Evolutionary conservation across 2,797 vertebrate genomes (phyloP), one percentile per base, ranked within the genome.

Genomic region (Lindbergichthys nudifrons): DNA sequence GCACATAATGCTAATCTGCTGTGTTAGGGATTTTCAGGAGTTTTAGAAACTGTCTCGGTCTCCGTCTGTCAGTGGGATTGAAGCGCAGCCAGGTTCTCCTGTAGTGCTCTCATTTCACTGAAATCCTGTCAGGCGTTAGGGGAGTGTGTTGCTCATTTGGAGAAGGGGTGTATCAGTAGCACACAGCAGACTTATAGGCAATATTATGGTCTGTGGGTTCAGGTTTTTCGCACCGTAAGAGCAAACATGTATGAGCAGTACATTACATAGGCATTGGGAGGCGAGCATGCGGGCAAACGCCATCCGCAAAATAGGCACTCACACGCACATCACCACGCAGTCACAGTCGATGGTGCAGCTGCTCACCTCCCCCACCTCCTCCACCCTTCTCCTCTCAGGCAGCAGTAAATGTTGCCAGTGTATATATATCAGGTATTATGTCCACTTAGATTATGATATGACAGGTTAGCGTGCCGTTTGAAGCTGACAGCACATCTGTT

Each of bases 401-500:
- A 91, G 93, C 91, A 93, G 92, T 95, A 95, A 95, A 94, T 93
- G 93, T 92, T 92, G 93, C 91, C 93, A 94, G 92, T 95, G 88
- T 93, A 92, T 94, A 90, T 96, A 94, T 94, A 95, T 93, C 94
- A 95, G 88, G 63, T 95, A 96, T 95, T 94, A 91, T 95, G 96
- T 96, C 96, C 96, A 94, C 94, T 96, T 93, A 87, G 93, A 95
- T 98, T 96, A 96, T 94, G 92, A 95, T 90, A 84, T 93, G 94
- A 94, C 93, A 95, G 94, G 95, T 96, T 93, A 92, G 94, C 95
- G 90, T 93, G 88, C 91, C 93, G 94, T 95, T 96, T 93, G 94
- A 88, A 95, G 94, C 94, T 96, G 96, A 97, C 96, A 96, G 95
- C 93, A 75, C 94, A 96, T 96, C 95, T 97, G 93, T 95, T 95